Evolutionary conservation across 2,113 vertebrate genomes (phyloP).

Genomic region (Phalacrocorax brasilianus): DNA sequence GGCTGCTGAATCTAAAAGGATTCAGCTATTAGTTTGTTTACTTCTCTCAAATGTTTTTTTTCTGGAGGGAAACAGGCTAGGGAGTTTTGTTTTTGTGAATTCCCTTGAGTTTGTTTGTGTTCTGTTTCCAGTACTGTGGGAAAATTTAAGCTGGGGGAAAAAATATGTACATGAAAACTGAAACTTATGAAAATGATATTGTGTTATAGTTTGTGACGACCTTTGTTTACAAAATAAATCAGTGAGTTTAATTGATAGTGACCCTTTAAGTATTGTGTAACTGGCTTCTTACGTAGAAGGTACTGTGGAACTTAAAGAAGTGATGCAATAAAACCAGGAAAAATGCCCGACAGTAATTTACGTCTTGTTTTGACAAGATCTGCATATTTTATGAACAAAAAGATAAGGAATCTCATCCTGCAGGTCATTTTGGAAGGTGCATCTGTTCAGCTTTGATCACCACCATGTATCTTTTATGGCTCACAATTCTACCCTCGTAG

Average conservation of each 20-base stretch:
- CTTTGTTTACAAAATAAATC: conserved; percentile 13
- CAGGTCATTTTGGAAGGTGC: neutral
- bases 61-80: neutral
- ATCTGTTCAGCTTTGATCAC: neutral
- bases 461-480: accelerated
- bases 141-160: neutral
- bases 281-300: neutral
- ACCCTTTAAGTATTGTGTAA: neutral
- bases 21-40: neutral
- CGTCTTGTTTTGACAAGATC: neutral
- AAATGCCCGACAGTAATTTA: neutral
- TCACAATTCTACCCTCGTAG: accelerated
- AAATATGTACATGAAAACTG: neutral
- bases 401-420: neutral
- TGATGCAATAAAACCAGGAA: neutral
- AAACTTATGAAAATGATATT: neutral
- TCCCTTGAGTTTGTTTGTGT: neutral
- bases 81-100: neutral
- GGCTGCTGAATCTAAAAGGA: neutral
- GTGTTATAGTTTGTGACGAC: neutral
- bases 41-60: neutral
- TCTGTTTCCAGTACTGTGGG: neutral
- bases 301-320: neutral
- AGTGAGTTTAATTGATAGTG: neutral
- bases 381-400: neutral